A percentile compares a stretch with the other conserved stretches of the same genome.
These are phyloP conservation scores for Samia ricini DNA, from an alignment of 1,140 invertebrate species.

Conservation along the genomic window DNA sequence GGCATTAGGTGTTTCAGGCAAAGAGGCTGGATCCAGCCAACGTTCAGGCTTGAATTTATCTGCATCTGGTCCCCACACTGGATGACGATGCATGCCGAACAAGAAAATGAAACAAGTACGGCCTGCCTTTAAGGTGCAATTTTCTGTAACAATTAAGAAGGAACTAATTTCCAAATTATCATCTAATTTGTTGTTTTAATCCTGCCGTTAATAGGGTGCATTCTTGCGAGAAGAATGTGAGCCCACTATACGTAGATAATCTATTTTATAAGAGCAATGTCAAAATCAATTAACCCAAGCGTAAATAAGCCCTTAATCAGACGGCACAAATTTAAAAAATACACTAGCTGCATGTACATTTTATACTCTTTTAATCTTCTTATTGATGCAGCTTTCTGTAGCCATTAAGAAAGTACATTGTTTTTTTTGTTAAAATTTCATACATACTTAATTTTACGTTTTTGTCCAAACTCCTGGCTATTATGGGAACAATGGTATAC, in stretches of 20 bases:
- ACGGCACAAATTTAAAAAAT: neutral
- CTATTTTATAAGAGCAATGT: neutral
- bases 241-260: neutral
- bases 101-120: constrained; percentile 41
- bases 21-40: constrained; percentile 78
- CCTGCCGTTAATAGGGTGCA: too few relatives aligned
- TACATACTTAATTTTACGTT: constrained; percentile 62
- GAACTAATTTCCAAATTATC: neutral
- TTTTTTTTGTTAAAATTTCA: constrained; percentile 5
- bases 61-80: constrained; percentile 41
- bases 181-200: neutral
- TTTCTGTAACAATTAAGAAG: constrained; percentile 26
- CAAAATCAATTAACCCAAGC: neutral
- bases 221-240: neutral
- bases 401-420: neutral
- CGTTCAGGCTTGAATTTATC: constrained; percentile 81
- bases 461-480: constrained; percentile 70
- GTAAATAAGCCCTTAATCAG: neutral
- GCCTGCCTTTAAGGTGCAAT: constrained; percentile 36
- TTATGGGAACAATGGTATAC: constrained; percentile 80
- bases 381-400: neutral
- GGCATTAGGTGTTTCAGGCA: constrained; percentile 60
- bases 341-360: too few relatives aligned
- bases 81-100: constrained; percentile 47
- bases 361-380: too few relatives aligned